Percentiles rank a stretch among this genome's conserved stretches.
These are phyloP conservation scores for Cacoxenus indagator DNA, from an alignment of 2,888 invertebrate species.

Conservation along the genomic window DNA sequence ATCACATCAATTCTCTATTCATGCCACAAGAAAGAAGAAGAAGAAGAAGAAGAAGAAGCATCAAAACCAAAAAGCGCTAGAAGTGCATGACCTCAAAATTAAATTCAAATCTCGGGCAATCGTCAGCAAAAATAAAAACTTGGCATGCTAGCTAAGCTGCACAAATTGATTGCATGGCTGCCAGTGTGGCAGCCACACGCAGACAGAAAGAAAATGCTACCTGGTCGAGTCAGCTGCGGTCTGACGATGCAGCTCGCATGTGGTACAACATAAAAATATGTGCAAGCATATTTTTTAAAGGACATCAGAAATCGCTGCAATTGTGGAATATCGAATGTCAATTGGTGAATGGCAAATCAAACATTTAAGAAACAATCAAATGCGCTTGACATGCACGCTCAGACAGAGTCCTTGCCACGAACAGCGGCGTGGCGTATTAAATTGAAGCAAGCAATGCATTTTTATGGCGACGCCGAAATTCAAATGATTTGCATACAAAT, in stretches of 20 bases:
- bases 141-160: slow-evolving; percentile 42
- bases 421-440: too few species aligned
- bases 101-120: slow-evolving; percentile 57
- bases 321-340: not conserved
- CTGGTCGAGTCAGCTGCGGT: not conserved
- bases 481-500: slow-evolving; percentile 3
- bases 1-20: not conserved
- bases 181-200: not conserved
- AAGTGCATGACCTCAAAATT: slow-evolving; percentile 59
- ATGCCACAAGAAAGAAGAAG: not conserved
- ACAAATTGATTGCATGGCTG: slow-evolving; percentile 52
- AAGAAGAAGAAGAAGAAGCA: not conserved
- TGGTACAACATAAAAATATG: not conserved
- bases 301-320: not conserved
- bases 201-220: not conserved
- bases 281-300: not conserved
- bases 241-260: too few species aligned
- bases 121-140: slow-evolving; percentile 39
- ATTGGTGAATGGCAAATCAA: slow-evolving; percentile 18
- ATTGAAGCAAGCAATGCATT: too few species aligned
- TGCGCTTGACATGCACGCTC: not conserved
- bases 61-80: slow-evolving; percentile 32
- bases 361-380: slow-evolving; percentile 32
- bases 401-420: too few species aligned
- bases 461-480: not conserved